These are phyloP conservation scores for Lagodon rhomboides DNA, from an alignment of 2,797 vertebrate species.

Conservation along the genomic window DNA sequence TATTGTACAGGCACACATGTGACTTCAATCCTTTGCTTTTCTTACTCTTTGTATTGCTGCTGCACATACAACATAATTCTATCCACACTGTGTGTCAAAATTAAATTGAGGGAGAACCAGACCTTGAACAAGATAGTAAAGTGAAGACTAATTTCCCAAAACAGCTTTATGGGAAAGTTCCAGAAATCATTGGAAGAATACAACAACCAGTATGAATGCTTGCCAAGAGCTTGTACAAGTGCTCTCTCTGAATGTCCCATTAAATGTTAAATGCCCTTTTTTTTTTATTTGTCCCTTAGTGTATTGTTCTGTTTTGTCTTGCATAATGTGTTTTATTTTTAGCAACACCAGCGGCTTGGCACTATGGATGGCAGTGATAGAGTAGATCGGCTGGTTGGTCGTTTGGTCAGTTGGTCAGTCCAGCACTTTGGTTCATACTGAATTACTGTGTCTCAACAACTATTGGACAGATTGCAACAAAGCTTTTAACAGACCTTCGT, in stretches of 20 bases:
- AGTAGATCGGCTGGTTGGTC: neutral
- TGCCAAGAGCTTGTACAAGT: slow-evolving; percentile 1
- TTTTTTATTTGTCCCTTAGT: neutral
- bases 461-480: neutral
- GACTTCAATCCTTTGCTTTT: neutral
- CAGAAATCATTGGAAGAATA: slow-evolving; percentile 21
- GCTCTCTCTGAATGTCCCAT: slow-evolving; percentile 18
- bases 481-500: neutral
- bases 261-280: slow-evolving; percentile 19
- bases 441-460: neutral
- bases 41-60: neutral
- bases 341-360: neutral
- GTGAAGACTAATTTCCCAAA: neutral
- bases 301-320: neutral
- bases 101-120: neutral
- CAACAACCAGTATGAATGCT: slow-evolving; percentile 5
- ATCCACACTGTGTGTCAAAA: slow-evolving; percentile 3
- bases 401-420: neutral
- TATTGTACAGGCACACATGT: neutral
- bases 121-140: neutral
- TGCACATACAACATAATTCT: neutral
- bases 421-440: neutral
- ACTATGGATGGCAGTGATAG: neutral
- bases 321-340: neutral
- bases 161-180: neutral